Percentiles rank a stretch among this genome's conserved stretches.
phyloP scores from a whole-genome alignment of 2,888 invertebrate species.

The Dicranocentrus wangi region DNA sequence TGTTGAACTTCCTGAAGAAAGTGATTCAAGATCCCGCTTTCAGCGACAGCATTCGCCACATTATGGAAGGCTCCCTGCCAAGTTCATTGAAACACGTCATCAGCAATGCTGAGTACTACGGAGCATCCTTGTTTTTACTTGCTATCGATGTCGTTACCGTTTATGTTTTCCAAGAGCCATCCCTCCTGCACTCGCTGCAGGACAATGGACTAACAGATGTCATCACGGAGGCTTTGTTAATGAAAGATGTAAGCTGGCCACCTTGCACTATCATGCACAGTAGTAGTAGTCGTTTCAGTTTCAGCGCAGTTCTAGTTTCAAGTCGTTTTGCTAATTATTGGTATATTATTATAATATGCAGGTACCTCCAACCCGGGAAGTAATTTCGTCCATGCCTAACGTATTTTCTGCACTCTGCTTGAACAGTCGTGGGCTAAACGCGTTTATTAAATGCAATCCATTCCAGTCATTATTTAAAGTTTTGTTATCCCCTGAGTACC shows the following conservation, averaged over 20 bases:
- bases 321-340: background rate
- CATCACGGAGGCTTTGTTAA: conserved; percentile 86
- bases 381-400: conserved; percentile 88
- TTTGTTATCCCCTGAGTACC: conserved; percentile 85
- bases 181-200: conserved; percentile 87
- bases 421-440: conserved; percentile 85
- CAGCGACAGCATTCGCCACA: conserved; percentile 86
- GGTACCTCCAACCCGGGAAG: conserved; percentile 83
- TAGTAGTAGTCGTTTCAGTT: too few relatives aligned
- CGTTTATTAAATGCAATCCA: conserved; percentile 86
- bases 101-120: conserved; percentile 91
- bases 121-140: conserved; percentile 86
- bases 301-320: background rate
- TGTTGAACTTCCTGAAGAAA: conserved; percentile 91
- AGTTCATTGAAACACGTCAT: conserved; percentile 87
- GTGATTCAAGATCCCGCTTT: conserved; percentile 87
- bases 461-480: conserved; percentile 88
- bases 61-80: conserved; percentile 90
- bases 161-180: conserved; percentile 88
- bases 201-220: conserved; percentile 89
- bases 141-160: conserved; percentile 91
- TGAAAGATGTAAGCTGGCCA: conserved; percentile 83
- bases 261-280: background rate
- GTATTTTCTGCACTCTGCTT: conserved; percentile 90
- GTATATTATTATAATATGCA: conserved; percentile 65